Conservation (phyloP, 2,113 vertebrate species). For the Mus spicilegus region DNA sequence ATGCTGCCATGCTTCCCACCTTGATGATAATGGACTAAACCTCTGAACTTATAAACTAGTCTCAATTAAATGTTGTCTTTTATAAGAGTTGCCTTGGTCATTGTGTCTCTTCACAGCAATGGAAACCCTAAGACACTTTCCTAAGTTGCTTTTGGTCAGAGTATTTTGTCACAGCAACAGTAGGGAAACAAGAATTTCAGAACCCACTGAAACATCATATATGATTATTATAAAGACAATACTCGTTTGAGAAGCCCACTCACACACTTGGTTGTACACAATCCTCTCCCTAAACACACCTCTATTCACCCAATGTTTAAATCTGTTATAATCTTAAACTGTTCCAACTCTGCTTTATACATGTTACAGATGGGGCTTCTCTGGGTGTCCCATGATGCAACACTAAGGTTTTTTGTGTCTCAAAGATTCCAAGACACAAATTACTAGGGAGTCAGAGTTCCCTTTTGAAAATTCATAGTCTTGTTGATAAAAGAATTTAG, state of each 20-base stretch:
- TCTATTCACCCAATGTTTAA: not conserved
- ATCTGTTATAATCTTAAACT: not conserved
- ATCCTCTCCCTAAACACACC: not conserved
- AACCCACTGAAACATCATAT: too few species aligned
- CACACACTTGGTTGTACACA: not conserved
- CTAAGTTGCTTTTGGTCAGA: too few species aligned
- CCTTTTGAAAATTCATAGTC: not conserved
- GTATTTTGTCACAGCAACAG: too few species aligned
- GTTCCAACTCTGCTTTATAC: not conserved
- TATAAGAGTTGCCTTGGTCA: too few species aligned
- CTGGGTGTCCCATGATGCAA: not conserved
- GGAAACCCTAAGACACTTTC: too few species aligned
- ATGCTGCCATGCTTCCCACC: too few species aligned
- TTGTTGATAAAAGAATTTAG: not conserved
- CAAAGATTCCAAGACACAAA: not conserved
- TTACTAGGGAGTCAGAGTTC: not conserved
- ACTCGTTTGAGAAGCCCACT: not conserved
- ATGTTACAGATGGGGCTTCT: not conserved
- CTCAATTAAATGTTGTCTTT: too few species aligned
- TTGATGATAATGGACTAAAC: too few species aligned
- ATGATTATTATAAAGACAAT: too few species aligned
- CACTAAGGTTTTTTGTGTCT: not conserved
- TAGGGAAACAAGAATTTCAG: too few species aligned
- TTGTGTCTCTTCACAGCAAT: too few species aligned
- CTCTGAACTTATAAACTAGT: too few species aligned